These are phyloP conservation scores for Apodemia hepburni DNA, from an alignment of 2,888 invertebrate species.

Conservation along the genomic window DNA sequence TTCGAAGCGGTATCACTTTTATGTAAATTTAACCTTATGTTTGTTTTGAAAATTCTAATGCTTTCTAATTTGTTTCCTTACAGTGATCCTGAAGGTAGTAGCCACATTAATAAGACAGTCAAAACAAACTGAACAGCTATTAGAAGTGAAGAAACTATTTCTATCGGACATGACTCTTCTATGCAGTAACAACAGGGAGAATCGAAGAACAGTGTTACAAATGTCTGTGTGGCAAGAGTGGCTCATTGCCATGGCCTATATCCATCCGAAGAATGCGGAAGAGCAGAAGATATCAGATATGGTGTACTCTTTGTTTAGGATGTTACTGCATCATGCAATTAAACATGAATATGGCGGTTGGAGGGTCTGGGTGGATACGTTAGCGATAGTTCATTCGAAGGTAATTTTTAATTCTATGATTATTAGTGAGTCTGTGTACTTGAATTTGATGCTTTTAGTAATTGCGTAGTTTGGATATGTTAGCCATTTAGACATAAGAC, in stretches of 20 bases:
- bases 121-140: slow-evolving; percentile 93
- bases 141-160: slow-evolving; percentile 97
- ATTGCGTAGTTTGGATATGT: no score
- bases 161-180: slow-evolving; percentile 98
- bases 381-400: slow-evolving; percentile 99
- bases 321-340: slow-evolving; percentile 98
- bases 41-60: no score
- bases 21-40: no score
- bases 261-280: slow-evolving; percentile 96
- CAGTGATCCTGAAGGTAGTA: slow-evolving; percentile 99
- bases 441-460: no score
- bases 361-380: slow-evolving; percentile 99
- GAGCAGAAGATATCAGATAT: slow-evolving; percentile 98
- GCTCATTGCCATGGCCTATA: slow-evolving; percentile 99
- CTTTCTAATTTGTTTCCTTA: slow-evolving; percentile 1
- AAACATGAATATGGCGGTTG: slow-evolving; percentile 99
- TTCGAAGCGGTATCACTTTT: no score
- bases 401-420: slow-evolving; percentile 64
- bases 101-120: slow-evolving; percentile 98
- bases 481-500: no score
- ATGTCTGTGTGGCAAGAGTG: slow-evolving; percentile 99
- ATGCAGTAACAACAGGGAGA: slow-evolving; percentile 98
- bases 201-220: slow-evolving; percentile 97
- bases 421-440: neutral
- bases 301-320: slow-evolving; percentile 98